Conservation (phyloP, 2,888 invertebrate species). For the Tachina fera region DNA sequence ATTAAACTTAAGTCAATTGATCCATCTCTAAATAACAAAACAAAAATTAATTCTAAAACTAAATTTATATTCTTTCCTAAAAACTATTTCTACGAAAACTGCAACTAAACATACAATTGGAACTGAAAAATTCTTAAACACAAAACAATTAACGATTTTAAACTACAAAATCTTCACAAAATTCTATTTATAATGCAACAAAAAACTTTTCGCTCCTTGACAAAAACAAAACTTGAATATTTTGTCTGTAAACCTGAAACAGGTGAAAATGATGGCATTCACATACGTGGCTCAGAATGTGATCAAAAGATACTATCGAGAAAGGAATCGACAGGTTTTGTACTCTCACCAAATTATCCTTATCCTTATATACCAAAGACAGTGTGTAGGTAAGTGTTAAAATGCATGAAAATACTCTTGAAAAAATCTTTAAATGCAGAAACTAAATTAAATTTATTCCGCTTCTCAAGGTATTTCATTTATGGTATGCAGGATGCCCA, state of each 20-base stretch:
- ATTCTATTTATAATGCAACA: constrained; percentile 51
- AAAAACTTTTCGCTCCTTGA: constrained; percentile 73
- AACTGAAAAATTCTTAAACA: constrained; percentile 19
- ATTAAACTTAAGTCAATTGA: constrained; percentile 32
- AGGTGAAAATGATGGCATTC: constrained; percentile 95
- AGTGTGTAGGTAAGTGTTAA: constrained; percentile 90
- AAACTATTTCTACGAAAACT: constrained; percentile 36
- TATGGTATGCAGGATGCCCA: constrained; percentile 99
- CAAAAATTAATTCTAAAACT: constrained; percentile 42
- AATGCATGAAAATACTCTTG: background rate
- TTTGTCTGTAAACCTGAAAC: constrained; percentile 21
- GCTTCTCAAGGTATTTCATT: constrained; percentile 90
- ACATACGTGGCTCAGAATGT: constrained; percentile 98
- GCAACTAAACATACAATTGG: constrained; percentile 31
- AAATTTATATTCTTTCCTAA: constrained; percentile 43
- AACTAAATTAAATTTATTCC: background rate
- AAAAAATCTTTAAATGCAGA: background rate
- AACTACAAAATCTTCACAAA: constrained; percentile 32
- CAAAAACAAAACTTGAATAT: constrained; percentile 43
- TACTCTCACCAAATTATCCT: constrained; percentile 98
- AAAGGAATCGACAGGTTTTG: constrained; percentile 95
- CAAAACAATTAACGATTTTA: constrained; percentile 21
- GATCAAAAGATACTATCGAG: constrained; percentile 98
- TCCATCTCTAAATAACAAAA: constrained; percentile 1
- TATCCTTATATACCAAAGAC: constrained; percentile 97